These are phyloP conservation scores for Nyctibius bracteatus DNA, from an alignment of 2,113 vertebrate species.

Conservation along the genomic window DNA sequence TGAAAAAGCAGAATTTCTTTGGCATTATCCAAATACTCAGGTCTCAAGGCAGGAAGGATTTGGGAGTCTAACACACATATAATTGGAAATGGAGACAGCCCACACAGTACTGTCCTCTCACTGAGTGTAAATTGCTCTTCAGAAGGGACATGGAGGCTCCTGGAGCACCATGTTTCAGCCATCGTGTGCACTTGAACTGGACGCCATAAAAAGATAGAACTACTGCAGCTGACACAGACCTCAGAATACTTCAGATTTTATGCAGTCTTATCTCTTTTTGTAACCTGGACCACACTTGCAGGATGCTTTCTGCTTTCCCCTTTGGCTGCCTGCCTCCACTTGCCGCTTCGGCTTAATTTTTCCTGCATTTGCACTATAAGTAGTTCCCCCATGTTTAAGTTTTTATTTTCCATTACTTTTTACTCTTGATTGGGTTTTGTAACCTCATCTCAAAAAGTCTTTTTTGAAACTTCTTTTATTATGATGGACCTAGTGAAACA, in stretches of 20 bases:
- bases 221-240: background rate
- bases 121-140: background rate
- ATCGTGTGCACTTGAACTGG: background rate
- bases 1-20: background rate
- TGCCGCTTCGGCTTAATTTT: background rate
- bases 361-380: background rate
- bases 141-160: background rate
- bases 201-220: background rate
- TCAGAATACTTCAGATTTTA: background rate
- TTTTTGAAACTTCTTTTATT: background rate
- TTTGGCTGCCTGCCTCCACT: background rate
- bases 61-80: background rate
- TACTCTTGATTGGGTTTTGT: background rate
- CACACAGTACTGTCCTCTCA: background rate
- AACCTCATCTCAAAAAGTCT: background rate
- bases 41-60: background rate
- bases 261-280: background rate
- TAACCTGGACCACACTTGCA: background rate
- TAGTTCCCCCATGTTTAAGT: background rate
- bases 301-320: background rate
- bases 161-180: background rate
- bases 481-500: background rate
- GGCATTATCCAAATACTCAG: background rate
- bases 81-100: background rate
- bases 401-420: background rate